phyloP scores from a whole-genome alignment of 2,797 vertebrate genomes.

The Mycteria americana region DNA sequence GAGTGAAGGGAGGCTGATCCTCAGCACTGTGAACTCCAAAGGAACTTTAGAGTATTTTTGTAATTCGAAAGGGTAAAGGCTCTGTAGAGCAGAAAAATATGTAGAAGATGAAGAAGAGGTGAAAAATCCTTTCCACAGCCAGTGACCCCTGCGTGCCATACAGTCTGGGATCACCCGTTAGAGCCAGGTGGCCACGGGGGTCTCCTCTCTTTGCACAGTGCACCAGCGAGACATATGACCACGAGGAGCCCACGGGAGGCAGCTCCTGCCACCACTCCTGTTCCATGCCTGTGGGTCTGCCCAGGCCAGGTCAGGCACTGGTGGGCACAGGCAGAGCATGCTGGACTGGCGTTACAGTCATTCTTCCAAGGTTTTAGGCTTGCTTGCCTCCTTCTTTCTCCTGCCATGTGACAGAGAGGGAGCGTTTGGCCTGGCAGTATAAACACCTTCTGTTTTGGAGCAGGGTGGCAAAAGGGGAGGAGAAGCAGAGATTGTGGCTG shows the following conservation, averaged over 20 bases:
- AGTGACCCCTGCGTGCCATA: rapidly evolving
- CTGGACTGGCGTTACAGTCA: neutral
- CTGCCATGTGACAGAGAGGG: neutral
- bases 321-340: neutral
- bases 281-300: rapidly evolving
- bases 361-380: neutral
- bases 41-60: neutral
- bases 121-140: neutral
- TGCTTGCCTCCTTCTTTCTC: neutral
- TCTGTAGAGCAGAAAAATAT: neutral
- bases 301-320: neutral
- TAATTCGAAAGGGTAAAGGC: neutral
- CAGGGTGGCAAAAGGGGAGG: neutral
- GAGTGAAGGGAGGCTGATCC: neutral
- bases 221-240: rapidly evolving
- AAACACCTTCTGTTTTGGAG: neutral
- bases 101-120: neutral
- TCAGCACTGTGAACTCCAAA: neutral
- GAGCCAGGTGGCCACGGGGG: neutral
- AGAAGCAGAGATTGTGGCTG: neutral
- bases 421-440: neutral
- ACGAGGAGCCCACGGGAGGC: rapidly evolving
- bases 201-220: neutral
- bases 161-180: neutral
- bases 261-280: neutral